Evolutionary conservation across 30 jellyfish, hydroid and myxozoan species (phyloP).

Genomic region (Catostylus mosaicus): DNA sequence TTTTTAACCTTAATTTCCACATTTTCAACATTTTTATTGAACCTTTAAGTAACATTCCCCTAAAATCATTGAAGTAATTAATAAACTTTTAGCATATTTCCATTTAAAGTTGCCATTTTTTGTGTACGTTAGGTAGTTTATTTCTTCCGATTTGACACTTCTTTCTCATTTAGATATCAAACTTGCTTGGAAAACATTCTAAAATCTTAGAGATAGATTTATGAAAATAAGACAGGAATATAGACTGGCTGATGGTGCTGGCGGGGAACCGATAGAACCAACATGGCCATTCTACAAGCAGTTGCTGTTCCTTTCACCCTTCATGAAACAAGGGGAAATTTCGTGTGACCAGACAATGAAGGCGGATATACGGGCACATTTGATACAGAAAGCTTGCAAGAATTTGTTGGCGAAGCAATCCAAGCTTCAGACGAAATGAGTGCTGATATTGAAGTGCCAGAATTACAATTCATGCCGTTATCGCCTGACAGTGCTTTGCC

Average conservation of each 20-base stretch:
- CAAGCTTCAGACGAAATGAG: background rate
- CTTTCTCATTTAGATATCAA: slow-evolving; percentile 34
- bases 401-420: background rate
- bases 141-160: too few species aligned
- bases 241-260: slow-evolving; percentile 48
- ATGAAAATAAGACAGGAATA: slow-evolving; percentile 37
- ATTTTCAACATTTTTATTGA: too few species aligned
- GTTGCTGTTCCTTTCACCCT: slow-evolving; percentile 39
- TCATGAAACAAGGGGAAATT: slow-evolving; percentile 31
- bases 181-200: slow-evolving; percentile 25
- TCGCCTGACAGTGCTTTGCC: slow-evolving; percentile 1
- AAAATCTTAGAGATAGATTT: slow-evolving; percentile 35
- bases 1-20: background rate
- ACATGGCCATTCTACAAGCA: slow-evolving; percentile 47
- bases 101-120: too few species aligned
- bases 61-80: too few species aligned
- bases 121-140: too few species aligned
- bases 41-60: too few species aligned
- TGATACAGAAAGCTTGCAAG: slow-evolving; percentile 1
- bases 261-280: slow-evolving; percentile 51
- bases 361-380: background rate
- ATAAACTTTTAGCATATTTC: too few species aligned
- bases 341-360: too few species aligned
- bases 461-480: background rate
- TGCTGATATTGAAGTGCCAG: background rate